Evolutionary conservation across 1,140 invertebrate species (phyloP), one percentile per base, ranked within the genome.

Genomic region (Ceratosolen solmsi): DNA sequence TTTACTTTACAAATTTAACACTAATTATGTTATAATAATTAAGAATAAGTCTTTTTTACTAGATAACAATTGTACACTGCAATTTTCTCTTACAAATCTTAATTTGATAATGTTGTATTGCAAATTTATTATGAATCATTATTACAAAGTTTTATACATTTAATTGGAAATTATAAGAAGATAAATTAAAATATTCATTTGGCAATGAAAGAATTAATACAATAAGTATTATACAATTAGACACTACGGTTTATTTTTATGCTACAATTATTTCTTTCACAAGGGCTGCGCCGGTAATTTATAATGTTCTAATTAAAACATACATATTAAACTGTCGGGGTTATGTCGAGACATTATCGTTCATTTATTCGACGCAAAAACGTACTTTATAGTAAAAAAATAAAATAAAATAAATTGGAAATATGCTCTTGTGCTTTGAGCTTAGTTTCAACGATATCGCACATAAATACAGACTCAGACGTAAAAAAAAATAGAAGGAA

Each of bases 191-290:
- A n/a, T n/a, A n/a, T n/a, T n/a, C n/a, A n/a, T n/a, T n/a, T 22
- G 7, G 25, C 22, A 68, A 25, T 51, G 27, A 76, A 75, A 68
- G 27, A 71, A 58, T 20, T 13, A 30, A 82, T 46, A 85, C 80
- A 84, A 84, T 60, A 82, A 74, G 82, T 41, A 38, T 68, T 56
- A 49, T 86, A 86, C 82, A 82, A 86, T 88, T 87, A 88, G 86
- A 87, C 84, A 88, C 86, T 89, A 89, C 85, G 76, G 86, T 90
- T 90, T 89, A 90, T 90, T 90, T 84, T 88, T 87, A 89, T 85
- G 85, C 85, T 89, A 89, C 86, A 88, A 87, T 84, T 84, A 86
- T 88, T 87, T 84, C 85, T 85, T 87, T 87, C 88, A 84, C 82
- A 86, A 87, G 84, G 77, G 86, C 30, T 85, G 85, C 81, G 85